phyloP scores from a whole-genome alignment of 2,797 vertebrate genomes.

The Gila robusta region DNA sequence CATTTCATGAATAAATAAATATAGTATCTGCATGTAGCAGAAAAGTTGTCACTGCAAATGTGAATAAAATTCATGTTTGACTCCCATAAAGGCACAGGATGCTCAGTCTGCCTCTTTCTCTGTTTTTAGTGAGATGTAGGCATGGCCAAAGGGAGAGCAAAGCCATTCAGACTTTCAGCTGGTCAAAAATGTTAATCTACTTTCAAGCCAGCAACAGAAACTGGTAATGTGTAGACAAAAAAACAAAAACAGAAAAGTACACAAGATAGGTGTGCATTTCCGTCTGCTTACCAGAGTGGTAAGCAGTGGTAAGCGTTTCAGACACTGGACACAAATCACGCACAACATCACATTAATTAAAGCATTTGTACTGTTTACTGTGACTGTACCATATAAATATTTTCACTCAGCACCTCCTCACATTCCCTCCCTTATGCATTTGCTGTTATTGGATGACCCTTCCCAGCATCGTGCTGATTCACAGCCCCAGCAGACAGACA shows the following conservation, averaged over 20 bases:
- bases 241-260: background rate
- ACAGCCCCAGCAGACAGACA: slow-evolving; percentile 75
- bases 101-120: slow-evolving; percentile 9
- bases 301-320: slow-evolving; percentile 11
- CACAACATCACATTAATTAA: slow-evolving; percentile 26
- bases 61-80: background rate
- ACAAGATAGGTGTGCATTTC: slow-evolving; percentile 12
- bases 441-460: slow-evolving; percentile 38
- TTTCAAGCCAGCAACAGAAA: slow-evolving; percentile 22
- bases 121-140: background rate
- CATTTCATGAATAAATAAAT: background rate
- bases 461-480: slow-evolving; percentile 7
- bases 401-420: background rate
- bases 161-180: slow-evolving; percentile 23
- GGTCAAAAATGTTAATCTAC: background rate
- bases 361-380: slow-evolving; percentile 20
- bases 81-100: slow-evolving; percentile 35
- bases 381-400: slow-evolving; percentile 33
- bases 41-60: background rate
- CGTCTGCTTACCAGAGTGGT: background rate
- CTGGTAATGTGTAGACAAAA: background rate
- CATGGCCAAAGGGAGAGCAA: slow-evolving; percentile 6
- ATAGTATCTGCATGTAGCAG: background rate
- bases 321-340: slow-evolving; percentile 2
- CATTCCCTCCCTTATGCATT: slow-evolving; percentile 20